Conservation (phyloP, 2,797 vertebrate genomes). For the Otus scops region DNA sequence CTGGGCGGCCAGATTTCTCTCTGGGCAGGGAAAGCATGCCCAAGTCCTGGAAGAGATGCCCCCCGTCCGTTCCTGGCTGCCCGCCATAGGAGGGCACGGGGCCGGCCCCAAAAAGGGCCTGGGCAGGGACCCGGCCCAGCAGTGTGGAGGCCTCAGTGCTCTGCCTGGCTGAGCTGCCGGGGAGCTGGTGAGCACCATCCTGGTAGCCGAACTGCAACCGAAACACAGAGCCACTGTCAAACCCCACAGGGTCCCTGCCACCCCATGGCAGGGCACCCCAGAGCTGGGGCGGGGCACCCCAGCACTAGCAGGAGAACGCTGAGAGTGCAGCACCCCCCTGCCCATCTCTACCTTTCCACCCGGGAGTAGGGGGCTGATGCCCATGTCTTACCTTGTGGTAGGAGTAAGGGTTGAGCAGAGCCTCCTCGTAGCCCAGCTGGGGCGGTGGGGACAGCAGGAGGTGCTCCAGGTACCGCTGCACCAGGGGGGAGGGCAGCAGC, state of each 20-base stretch:
- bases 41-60: conserved; percentile 86
- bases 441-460: conserved; percentile 82
- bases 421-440: conserved; percentile 74
- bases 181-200: conserved; percentile 72
- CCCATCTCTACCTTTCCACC: neutral
- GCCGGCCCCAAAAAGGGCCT: conserved; percentile 62
- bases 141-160: conserved; percentile 35
- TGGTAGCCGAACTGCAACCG: conserved; percentile 84
- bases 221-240: neutral
- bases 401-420: conserved; percentile 85
- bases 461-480: conserved; percentile 87
- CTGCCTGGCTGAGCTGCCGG: neutral
- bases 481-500: conserved; percentile 53
- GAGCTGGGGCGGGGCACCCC: neutral
- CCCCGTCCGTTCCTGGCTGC: conserved; percentile 66
- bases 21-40: conserved; percentile 82
- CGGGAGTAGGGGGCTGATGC: rapidly evolving
- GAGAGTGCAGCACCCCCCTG: neutral
- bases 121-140: conserved; percentile 54
- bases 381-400: conserved; percentile 82
- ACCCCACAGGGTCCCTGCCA: neutral
- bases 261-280: neutral
- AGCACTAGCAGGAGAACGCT: neutral
- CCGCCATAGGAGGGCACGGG: conserved; percentile 65
- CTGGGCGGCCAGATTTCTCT: conserved; percentile 57